Conservation (phyloP, 2,797 vertebrate genomes). For the Hozukius guyotensis region DNA sequence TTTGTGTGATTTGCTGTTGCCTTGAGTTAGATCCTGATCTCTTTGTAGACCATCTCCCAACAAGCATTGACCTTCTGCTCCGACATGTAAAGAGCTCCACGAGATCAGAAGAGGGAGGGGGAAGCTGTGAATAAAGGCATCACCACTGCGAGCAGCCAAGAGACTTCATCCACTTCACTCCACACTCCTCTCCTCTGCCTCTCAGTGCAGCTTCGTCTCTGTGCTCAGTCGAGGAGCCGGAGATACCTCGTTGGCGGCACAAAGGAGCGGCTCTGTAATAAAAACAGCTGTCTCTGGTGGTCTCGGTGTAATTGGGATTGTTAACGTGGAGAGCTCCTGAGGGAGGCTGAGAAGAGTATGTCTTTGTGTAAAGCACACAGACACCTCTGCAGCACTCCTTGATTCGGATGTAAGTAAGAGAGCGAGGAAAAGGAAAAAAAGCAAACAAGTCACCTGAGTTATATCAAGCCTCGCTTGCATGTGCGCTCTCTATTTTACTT, state of each 20-base stretch:
- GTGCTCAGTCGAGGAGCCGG: constrained; percentile 60
- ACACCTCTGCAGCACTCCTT: constrained; percentile 77
- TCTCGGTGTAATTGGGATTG: constrained; percentile 88
- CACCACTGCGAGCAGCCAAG: constrained; percentile 71
- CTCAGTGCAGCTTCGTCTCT: constrained; percentile 58
- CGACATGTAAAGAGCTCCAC: constrained; percentile 75
- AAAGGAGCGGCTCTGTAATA: constrained; percentile 84
- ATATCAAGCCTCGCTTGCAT: constrained; percentile 74
- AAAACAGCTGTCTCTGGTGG: constrained; percentile 88
- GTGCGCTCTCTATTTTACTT: constrained; percentile 58
- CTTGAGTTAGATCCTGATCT: constrained; percentile 74
- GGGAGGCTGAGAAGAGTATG: constrained; percentile 78
- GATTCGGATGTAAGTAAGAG: constrained; percentile 74
- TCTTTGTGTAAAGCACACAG: constrained; percentile 87
- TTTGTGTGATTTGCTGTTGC: constrained; percentile 64
- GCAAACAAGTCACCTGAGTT: constrained; percentile 85
- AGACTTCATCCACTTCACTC: constrained; percentile 75
- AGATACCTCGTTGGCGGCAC: constrained; percentile 82
- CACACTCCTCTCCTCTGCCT: constrained; percentile 43
- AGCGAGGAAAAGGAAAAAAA: constrained; percentile 62
- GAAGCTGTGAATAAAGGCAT: constrained; percentile 76
- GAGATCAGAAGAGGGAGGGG: constrained; percentile 66
- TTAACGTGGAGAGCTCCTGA: constrained; percentile 86
- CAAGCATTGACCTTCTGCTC: constrained; percentile 78
- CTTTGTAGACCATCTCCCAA: constrained; percentile 76